Conservation (phyloP, 2,113 vertebrate genomes). For the Arenaria interpres region DNA sequence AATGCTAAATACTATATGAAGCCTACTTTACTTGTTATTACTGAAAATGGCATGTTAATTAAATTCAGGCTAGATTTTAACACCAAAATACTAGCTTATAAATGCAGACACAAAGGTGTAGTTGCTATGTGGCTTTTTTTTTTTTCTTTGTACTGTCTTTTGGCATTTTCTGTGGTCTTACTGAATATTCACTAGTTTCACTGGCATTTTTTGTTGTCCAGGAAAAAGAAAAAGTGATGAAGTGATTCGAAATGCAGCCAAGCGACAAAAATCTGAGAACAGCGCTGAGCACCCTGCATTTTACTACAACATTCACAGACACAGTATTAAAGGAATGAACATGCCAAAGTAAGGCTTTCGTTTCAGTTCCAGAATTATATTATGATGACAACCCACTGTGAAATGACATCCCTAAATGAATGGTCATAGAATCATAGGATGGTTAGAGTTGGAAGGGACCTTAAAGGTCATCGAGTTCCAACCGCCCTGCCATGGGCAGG, state of each 20-base stretch:
- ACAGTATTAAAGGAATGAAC: slow-evolving; percentile 96
- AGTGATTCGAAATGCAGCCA: slow-evolving; percentile 69
- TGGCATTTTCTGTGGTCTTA: background rate
- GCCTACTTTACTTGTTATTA: background rate
- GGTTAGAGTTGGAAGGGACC: no score
- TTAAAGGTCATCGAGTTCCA: no score
- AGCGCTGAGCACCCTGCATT: slow-evolving; percentile 90
- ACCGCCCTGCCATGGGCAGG: no score
- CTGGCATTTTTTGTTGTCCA: slow-evolving; percentile 50
- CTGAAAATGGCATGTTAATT: background rate
- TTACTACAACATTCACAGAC: slow-evolving; percentile 96
- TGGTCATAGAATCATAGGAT: no score
- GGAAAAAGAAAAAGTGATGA: slow-evolving; percentile 89
- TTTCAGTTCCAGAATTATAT: background rate
- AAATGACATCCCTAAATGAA: no score
- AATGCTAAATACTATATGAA: background rate
- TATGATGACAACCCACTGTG: background rate
- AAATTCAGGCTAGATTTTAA: background rate
- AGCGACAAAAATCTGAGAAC: slow-evolving; percentile 83
- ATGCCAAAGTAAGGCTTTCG: slow-evolving; percentile 90
- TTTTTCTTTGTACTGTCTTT: no score
- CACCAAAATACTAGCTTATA: background rate
- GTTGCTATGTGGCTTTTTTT: background rate
- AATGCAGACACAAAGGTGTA: background rate
- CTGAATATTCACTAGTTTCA: background rate